A percentile compares a stretch with the other conserved stretches of the same genome.
Evolutionary conservation across 1,140 invertebrate species (phyloP).

Genomic region (Littorina saxatilis): DNA sequence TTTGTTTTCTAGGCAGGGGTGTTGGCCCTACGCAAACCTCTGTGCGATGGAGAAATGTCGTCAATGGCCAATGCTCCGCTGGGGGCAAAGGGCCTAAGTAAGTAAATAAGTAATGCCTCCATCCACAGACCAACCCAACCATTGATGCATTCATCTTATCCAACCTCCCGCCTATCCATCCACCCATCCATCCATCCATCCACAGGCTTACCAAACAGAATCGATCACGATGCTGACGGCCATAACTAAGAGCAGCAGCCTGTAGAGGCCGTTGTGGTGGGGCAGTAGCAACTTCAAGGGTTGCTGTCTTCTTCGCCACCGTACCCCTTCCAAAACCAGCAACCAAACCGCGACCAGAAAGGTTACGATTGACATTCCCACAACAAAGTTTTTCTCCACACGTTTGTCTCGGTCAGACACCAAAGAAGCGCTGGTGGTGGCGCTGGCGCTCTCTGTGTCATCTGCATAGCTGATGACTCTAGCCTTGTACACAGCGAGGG

Average conservation of each 20-base stretch:
- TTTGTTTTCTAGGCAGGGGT: no score
- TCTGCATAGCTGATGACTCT: background rate
- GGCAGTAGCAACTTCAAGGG: background rate
- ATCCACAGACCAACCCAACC: no score
- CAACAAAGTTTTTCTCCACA: background rate
- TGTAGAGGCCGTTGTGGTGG: constrained; percentile 50
- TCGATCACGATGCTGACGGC: constrained; percentile 50
- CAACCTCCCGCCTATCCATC: background rate
- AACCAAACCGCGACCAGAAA: background rate
- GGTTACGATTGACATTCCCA: background rate
- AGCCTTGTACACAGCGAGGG: constrained; percentile 47
- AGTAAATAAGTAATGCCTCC: no score
- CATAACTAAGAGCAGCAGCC: constrained; percentile 48
- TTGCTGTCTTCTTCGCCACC: background rate
- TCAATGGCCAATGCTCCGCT: no score
- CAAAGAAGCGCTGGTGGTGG: background rate
- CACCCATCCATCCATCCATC: no score
- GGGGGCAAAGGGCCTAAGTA: no score
- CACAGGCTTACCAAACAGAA: constrained; percentile 37
- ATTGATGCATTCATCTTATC: no score
- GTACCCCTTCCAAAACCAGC: background rate
- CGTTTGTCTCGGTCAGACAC: no score
- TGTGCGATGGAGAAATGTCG: no score
- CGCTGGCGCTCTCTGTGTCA: background rate
- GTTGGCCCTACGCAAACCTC: no score